Evolutionary conservation across 2,797 vertebrate species (phyloP), one percentile per base, ranked within the genome.

Genomic region (Geotrypetes seraphini): DNA sequence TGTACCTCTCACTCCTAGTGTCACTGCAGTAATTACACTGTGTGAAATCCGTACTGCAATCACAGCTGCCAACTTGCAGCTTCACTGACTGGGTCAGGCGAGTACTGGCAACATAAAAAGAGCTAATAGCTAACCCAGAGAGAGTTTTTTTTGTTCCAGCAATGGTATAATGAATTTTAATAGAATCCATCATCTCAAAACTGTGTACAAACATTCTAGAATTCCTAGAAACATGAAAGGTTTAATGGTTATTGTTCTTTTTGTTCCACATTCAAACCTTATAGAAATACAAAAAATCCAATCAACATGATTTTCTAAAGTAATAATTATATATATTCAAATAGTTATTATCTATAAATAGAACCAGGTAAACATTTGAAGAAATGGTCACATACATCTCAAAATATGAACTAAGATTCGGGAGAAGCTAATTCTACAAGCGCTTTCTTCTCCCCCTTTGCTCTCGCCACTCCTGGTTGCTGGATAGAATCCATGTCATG

Each of bases 1-100:
- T 86, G 78, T 86, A 72, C 80, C 77, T 84, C 81, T 86, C 81
- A 84, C 81, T 77, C 81, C 77, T 84, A 63, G 88, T 89, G 83
- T 88, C 85, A 88, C 84, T 83, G 86, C 85, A 84, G 88, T 91
- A 92, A 93, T 95, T 93, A 89, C 88, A 90, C 88, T 89, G 87
- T 91, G 88, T 91, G 86, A 90, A 89, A 92, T 90, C 87, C 86
- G 86, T 81, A 83, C 86, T 71, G 86, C 90, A 89, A 92, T 91
- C 88, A 87, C 91, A 92, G 90, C 90, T 95, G 90, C 84, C 87
- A 86, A 85, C 84, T 87, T 81, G 75, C 84, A 80, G 81, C 86
- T 88, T 86, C 81, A 60, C 77, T 80, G 76, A 63, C 89, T 84
- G 83, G 85, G 81, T 86, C 83, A 84, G 75, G 50, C 67, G 69